phyloP scores from a whole-genome alignment of 2,797 vertebrate species.

The Brotogeris chrysoptera region DNA sequence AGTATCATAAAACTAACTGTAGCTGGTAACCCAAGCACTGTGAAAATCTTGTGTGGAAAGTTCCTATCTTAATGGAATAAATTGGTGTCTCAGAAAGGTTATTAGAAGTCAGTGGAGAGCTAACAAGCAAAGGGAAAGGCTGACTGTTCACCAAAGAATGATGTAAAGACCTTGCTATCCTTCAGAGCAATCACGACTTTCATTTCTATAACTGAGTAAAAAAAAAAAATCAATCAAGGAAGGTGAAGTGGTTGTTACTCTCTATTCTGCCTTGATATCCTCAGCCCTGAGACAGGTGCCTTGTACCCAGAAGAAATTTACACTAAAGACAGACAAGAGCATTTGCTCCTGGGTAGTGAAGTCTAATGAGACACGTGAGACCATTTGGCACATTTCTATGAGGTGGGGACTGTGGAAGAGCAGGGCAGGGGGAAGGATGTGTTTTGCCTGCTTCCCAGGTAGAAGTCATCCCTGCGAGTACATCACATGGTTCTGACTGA shows the following conservation, averaged over 20 bases:
- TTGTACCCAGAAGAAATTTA: neutral
- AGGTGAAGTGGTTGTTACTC: neutral
- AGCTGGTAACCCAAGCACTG: neutral
- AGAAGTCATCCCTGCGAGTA: neutral
- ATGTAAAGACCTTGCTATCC: neutral
- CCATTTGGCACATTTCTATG: neutral
- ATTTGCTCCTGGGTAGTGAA: neutral
- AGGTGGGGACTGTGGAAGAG: neutral
- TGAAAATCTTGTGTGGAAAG: constrained; percentile 9
- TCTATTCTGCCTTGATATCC: neutral
- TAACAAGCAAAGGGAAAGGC: constrained; percentile 16
- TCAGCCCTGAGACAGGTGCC: neutral
- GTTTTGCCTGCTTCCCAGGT: neutral
- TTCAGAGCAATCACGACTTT: constrained; percentile 3
- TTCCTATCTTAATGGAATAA: constrained; percentile 1
- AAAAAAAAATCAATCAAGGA: constrained; percentile 8
- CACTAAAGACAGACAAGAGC: neutral
- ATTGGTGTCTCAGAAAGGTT: constrained; percentile 27
- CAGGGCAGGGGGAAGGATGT: neutral
- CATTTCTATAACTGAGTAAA: neutral
- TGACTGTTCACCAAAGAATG: neutral
- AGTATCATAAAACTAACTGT: neutral
- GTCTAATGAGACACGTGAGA: neutral
- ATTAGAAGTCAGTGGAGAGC: constrained; percentile 11
- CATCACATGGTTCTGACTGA: neutral